Conservation (phyloP, 1,140 invertebrate species). For the Sminthurides bifidus region DNA sequence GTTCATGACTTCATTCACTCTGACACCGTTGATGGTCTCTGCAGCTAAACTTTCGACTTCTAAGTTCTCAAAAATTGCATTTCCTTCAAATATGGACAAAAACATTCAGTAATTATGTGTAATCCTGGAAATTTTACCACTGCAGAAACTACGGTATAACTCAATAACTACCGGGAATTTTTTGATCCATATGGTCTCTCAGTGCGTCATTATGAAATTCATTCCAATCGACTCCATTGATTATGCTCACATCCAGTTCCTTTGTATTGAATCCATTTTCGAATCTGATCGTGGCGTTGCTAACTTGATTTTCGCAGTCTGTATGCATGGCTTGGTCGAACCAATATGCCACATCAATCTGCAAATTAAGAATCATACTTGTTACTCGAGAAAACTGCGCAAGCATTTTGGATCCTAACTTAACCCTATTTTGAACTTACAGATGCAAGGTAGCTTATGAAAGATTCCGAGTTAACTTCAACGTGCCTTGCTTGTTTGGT, state of each 20-base stretch:
- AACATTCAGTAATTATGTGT: neutral
- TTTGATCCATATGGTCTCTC: neutral
- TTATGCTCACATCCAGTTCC: neutral
- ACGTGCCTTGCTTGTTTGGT: neutral
- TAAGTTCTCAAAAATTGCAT: neutral
- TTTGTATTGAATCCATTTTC: neutral
- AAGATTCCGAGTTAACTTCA: too few relatives aligned
- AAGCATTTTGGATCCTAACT: too few relatives aligned
- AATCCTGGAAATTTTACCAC: neutral
- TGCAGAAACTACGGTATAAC: neutral
- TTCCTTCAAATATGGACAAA: neutral
- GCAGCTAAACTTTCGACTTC: neutral
- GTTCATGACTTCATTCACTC: neutral
- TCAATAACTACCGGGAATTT: neutral
- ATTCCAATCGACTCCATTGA: constrained; percentile 6
- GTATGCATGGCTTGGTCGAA: neutral
- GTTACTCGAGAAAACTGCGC: neutral
- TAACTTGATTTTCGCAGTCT: too few relatives aligned
- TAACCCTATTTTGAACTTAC: too few relatives aligned
- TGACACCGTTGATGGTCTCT: neutral
- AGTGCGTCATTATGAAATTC: neutral
- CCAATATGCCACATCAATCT: neutral
- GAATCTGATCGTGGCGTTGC: neutral
- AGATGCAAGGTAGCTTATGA: too few relatives aligned
- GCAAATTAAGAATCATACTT: neutral